phyloP scores from a whole-genome alignment of 2,797 vertebrate species.

The Enteromius afrohamiltoni region DNA sequence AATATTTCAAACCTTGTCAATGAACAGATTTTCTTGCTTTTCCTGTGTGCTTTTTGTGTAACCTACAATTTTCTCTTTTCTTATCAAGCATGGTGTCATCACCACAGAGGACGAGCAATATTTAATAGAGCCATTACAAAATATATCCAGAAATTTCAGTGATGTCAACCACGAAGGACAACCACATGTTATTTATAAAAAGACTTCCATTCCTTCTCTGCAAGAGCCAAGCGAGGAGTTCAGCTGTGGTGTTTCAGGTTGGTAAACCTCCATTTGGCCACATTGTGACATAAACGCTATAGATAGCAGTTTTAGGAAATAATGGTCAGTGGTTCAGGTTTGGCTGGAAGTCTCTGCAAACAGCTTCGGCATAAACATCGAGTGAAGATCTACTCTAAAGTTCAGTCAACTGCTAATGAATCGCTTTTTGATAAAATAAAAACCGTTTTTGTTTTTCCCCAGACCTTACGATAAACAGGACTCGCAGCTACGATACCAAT shows the following conservation, averaged over 20 bases:
- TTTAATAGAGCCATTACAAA: conserved; percentile 98
- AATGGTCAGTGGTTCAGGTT: conserved; percentile 75
- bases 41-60: conserved; percentile 15
- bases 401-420: background rate
- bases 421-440: background rate
- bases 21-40: conserved; percentile 31
- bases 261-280: conserved; percentile 75
- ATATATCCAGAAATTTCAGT: conserved; percentile 85
- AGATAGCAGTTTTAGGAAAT: conserved; percentile 75
- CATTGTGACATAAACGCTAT: conserved; percentile 71
- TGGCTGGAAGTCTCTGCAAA: conserved; percentile 57
- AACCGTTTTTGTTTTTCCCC: conserved; percentile 47
- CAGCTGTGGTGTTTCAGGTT: conserved; percentile 96
- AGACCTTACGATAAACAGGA: conserved; percentile 81
- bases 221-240: conserved; percentile 86
- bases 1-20: conserved; percentile 29
- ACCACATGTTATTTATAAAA: conserved; percentile 99
- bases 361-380: conserved; percentile 27
- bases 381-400: conserved; percentile 10
- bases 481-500: conserved; percentile 77
- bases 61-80: conserved; percentile 57
- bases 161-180: conserved; percentile 89
- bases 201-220: conserved; percentile 88
- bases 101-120: conserved; percentile 98
- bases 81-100: conserved; percentile 93